Conservation (phyloP, 2,113 vertebrate genomes). For the Pangasianodon hypophthalmus region DNA sequence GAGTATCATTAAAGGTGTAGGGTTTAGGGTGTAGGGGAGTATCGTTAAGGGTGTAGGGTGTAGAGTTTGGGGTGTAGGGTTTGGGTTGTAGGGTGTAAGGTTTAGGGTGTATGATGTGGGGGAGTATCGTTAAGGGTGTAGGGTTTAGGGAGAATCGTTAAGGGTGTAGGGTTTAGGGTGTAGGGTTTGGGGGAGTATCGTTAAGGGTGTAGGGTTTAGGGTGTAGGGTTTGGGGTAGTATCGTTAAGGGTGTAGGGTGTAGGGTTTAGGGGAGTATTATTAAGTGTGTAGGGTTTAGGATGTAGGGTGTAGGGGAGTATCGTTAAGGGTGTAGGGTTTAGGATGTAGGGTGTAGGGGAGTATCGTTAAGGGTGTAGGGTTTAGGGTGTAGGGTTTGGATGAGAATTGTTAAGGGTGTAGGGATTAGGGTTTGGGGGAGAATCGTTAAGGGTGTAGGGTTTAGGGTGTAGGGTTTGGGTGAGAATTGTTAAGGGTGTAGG, state of each 20-base stretch:
- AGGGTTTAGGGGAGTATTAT: neutral
- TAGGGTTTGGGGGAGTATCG: neutral
- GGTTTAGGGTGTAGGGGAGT: neutral
- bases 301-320: too few relatives aligned
- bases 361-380: neutral
- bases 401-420: too few relatives aligned
- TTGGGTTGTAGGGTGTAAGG: neutral
- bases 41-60: neutral
- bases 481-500: too few relatives aligned
- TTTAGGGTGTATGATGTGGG: neutral
- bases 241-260: too few relatives aligned
- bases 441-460: neutral
- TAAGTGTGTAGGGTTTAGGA: too few relatives aligned
- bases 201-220: too few relatives aligned
- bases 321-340: too few relatives aligned
- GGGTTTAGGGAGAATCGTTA: neutral
- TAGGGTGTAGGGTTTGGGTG: neutral
- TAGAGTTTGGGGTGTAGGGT: neutral
- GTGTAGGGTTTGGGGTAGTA: neutral
- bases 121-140: neutral
- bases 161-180: neutral
- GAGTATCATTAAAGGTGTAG: too few relatives aligned
- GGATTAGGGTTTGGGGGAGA: neutral
- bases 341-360: too few relatives aligned
- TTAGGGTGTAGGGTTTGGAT: neutral